Evolutionary conservation across 2,888 invertebrate species (phyloP).

Genomic region (Tetranychus truncatus): DNA sequence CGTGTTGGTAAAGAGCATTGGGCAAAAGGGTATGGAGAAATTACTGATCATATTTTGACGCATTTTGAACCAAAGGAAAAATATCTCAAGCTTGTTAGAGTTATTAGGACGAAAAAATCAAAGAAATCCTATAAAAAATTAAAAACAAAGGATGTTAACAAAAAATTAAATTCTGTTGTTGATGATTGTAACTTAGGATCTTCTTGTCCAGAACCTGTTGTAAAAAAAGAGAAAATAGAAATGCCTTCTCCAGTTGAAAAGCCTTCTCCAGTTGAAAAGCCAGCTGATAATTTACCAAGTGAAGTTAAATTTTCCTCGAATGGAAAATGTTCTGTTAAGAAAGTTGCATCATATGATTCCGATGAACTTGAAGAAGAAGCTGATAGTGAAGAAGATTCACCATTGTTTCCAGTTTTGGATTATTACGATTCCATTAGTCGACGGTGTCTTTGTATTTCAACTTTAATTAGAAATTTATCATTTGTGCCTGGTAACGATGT

Average conservation of each 20-base stretch:
- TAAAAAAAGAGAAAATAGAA: too few species aligned
- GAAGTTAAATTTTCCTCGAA: background rate
- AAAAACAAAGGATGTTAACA: background rate
- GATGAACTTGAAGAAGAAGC: constrained; percentile 75
- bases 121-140: background rate
- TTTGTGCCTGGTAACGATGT: constrained; percentile 93
- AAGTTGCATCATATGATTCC: background rate
- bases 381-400: constrained; percentile 72
- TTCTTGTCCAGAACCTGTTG: too few species aligned
- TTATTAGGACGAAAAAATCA: constrained; percentile 34
- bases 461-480: constrained; percentile 85
- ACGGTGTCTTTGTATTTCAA: constrained; percentile 80
- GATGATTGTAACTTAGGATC: too few species aligned
- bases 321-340: background rate
- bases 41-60: constrained; percentile 53
- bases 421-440: constrained; percentile 69
- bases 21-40: constrained; percentile 35
- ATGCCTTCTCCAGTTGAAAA: too few species aligned
- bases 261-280: too few species aligned
- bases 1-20: constrained; percentile 32
- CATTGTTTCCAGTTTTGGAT: constrained; percentile 63
- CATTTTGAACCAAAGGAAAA: constrained; percentile 64
- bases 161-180: background rate
- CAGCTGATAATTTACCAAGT: background rate
- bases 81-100: constrained; percentile 56